Base-by-base conservation (phyloP, 2,797 vertebrate species). In the Decapterus maruadsi region DNA sequence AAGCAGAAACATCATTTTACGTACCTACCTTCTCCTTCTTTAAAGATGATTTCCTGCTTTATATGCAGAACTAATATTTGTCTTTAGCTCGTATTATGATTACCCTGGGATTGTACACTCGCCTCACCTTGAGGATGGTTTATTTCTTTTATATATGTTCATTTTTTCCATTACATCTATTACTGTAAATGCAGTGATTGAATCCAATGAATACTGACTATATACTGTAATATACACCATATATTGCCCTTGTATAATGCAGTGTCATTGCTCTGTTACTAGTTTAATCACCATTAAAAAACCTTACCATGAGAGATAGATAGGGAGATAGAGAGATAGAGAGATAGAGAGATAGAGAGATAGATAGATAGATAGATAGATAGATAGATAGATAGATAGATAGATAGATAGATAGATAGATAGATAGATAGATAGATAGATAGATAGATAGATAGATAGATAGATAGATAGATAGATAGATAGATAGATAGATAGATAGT, bases 31-130 rank as follows among this genome's bases (percentile, higher is more conserved):
- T n/a, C n/a, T 51, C 26, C 36, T 60, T 45, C 64, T 84, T 59
- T 42, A 53, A 71, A 82, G n/a, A 82, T 7, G n/a, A 88, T 76
- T 66, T 82, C n/a, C 55, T 66, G 60, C 64, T 72, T 83, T 45
- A 70, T 17, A 45, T 2, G 51, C 40, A 67, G 62, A 19, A 50
- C 58, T 83, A 46, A 76, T 74, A 67, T 68, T 70, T 68, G 53
- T 60, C 22, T 68, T 63, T 20, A 58, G 20, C 56, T 19, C 19
- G 19, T 51, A 26, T 51, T 26, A 59, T 72, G 71, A 85, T 80
- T 78, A 81, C 59, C 69, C n/a, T 59, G 12, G 14, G 42, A 67
- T 42, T 51, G 38, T 16, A 61, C 29, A 61, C 2, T n/a, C 19
- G 38, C 54, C 34, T 56, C 55, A 70, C 4, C 57, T 11, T 10